Evolutionary conservation across 2,113 vertebrate genomes (phyloP).

Genomic region (Scolopax mira): DNA sequence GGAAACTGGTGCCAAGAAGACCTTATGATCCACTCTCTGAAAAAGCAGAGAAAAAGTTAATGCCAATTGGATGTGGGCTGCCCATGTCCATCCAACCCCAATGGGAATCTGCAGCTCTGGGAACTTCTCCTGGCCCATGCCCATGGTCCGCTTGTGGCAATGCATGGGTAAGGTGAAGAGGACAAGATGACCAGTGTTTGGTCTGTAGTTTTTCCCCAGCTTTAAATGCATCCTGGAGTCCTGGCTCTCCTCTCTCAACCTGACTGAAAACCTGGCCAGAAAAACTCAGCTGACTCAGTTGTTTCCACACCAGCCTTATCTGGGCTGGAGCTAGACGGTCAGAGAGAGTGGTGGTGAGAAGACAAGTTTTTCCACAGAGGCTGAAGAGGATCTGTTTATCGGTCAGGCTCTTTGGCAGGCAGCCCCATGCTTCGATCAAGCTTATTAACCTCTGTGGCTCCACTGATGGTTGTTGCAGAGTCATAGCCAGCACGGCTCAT

Average conservation of each 20-base stretch:
- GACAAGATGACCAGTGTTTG: neutral
- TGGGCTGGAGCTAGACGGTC: neutral
- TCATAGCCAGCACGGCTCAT: neutral
- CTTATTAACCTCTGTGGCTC: neutral
- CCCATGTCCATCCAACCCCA: neutral
- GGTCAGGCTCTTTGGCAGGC: neutral
- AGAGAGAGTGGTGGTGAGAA: fast-evolving
- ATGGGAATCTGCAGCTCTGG: neutral
- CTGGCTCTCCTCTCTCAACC: neutral
- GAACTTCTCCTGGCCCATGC: neutral
- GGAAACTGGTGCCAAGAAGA: neutral
- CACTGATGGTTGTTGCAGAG: neutral
- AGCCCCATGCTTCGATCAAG: neutral
- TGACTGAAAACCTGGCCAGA: neutral
- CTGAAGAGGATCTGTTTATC: neutral
- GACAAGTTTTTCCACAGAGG: neutral
- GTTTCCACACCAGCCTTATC: fast-evolving
- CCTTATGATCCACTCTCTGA: neutral
- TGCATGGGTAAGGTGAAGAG: neutral
- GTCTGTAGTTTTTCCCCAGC: neutral
- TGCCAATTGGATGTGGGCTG: neutral
- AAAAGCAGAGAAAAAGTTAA: neutral
- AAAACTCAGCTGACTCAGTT: neutral
- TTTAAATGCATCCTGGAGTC: neutral
- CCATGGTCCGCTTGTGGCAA: fast-evolving